phyloP scores from a whole-genome alignment of 2,113 vertebrate genomes.

The Capreolus pygargus region DNA sequence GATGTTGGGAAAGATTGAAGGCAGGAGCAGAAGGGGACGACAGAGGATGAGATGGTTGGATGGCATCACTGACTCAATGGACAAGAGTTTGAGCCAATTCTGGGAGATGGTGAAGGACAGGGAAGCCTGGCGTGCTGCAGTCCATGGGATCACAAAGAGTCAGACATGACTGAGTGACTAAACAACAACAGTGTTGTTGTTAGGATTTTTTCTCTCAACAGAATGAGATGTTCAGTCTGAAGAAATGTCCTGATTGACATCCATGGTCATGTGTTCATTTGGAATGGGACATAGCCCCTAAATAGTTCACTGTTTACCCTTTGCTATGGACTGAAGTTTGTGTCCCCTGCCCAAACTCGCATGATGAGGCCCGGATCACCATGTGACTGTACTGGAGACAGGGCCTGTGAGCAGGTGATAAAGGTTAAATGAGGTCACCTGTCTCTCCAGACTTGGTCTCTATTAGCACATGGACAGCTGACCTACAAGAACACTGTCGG shows the following conservation, averaged over 20 bases:
- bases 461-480: not conserved
- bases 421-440: not conserved
- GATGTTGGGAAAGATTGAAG: not conserved
- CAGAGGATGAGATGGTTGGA: not conserved
- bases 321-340: not conserved
- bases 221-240: not conserved
- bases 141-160: not conserved
- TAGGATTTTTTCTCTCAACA: not conserved
- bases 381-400: not conserved
- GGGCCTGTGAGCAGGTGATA: not conserved
- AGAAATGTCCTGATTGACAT: not conserved
- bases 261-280: not conserved
- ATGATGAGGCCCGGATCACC: not conserved
- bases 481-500: not conserved
- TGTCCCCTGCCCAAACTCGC: not conserved
- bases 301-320: not conserved
- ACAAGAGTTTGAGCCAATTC: not conserved
- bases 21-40: not conserved
- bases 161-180: rapidly evolving
- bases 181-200: not conserved
- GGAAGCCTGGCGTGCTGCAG: not conserved
- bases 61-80: not conserved
- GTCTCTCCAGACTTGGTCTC: not conserved
- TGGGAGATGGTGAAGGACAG: not conserved
- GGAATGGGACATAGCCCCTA: not conserved